Evolutionary conservation across 2,888 invertebrate species (phyloP).

Genomic region (Bellardia bayeri): DNA sequence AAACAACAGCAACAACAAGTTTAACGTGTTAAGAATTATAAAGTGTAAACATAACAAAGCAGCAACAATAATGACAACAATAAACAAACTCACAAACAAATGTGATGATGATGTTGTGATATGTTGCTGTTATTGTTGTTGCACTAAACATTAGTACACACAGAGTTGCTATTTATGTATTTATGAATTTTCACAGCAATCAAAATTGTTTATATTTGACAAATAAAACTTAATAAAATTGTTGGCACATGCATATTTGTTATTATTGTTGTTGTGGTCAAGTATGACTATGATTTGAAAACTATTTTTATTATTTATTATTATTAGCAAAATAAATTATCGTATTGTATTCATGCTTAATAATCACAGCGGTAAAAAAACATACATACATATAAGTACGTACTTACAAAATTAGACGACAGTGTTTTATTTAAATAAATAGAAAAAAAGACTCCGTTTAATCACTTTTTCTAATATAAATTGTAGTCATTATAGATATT

Average conservation of each 20-base stretch:
- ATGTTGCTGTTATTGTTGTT: neutral
- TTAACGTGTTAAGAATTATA: constrained; percentile 47
- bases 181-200: constrained; percentile 61
- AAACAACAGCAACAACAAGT: neutral
- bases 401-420: neutral
- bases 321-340: constrained; percentile 43
- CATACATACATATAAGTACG: neutral
- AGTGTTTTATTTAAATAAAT: neutral
- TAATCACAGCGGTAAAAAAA: neutral
- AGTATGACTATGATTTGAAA: constrained; percentile 49
- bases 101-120: neutral
- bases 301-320: constrained; percentile 32
- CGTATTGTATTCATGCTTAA: constrained; percentile 4
- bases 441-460: constrained; percentile 1
- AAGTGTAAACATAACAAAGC: constrained; percentile 26
- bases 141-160: neutral
- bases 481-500: neutral
- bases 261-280: constrained; percentile 45
- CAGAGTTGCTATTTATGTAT: constrained; percentile 30
- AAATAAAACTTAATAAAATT: constrained; percentile 72
- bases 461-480: constrained; percentile 15
- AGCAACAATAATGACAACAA: constrained; percentile 1
- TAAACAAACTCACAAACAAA: neutral
- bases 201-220: constrained; percentile 68
- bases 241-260: constrained; percentile 68